These are phyloP conservation scores for Tachysurus vachellii DNA, from an alignment of 2,113 vertebrate genomes.

Conservation along the genomic window DNA sequence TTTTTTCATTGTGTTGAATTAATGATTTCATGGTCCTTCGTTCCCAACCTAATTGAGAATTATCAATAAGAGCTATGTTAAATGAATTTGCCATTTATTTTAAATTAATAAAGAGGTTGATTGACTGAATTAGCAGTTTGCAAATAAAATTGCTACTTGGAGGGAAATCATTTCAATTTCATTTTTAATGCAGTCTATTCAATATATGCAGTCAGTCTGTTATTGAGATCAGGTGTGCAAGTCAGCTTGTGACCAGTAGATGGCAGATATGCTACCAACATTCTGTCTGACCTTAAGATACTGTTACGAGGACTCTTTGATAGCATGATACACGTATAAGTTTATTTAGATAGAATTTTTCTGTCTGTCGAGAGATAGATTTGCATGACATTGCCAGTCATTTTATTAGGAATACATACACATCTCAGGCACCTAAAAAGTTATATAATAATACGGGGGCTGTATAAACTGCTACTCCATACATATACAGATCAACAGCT, in stretches of 20 bases:
- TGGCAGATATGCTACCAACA: not conserved
- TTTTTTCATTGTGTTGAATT: constrained; percentile 54
- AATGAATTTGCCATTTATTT: not conserved
- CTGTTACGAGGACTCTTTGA: not conserved
- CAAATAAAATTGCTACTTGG: not conserved
- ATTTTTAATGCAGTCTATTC: too few relatives aligned
- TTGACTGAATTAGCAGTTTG: not conserved
- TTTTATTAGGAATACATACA: not conserved
- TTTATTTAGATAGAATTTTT: not conserved
- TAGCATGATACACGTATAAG: not conserved
- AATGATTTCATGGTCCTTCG: not conserved
- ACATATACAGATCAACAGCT: not conserved
- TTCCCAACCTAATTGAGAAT: too few relatives aligned
- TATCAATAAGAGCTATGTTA: not conserved
- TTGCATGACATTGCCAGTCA: not conserved
- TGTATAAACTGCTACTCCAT: not conserved
- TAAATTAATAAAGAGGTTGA: not conserved
- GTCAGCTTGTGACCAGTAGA: constrained; percentile 21
- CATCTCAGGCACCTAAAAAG: not conserved
- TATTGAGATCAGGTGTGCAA: not conserved
- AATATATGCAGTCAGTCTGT: not conserved
- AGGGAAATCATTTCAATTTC: not conserved
- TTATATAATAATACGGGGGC: not conserved
- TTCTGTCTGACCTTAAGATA: not conserved
- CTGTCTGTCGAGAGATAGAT: not conserved